Percentiles rank a stretch among this genome's conserved stretches.
Evolutionary conservation across 2,888 invertebrate species (phyloP).

Genomic region (Xestia sexstrigata): DNA sequence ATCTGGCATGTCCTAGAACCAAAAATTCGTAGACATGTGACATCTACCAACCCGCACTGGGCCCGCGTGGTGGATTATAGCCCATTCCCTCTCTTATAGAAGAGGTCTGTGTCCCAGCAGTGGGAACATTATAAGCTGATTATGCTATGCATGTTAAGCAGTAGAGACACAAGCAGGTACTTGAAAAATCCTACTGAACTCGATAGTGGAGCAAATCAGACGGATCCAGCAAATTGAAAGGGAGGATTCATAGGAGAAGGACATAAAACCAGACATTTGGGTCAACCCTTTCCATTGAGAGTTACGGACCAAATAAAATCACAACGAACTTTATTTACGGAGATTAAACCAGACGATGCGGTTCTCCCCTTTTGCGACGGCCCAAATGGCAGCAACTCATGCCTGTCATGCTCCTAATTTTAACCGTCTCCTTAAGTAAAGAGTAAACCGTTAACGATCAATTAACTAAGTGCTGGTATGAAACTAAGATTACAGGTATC

Average conservation of each 20-base stretch:
- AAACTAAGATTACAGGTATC: constrained; percentile 48
- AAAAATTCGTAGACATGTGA: too few species aligned
- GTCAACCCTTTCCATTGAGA: not conserved
- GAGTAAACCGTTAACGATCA: constrained; percentile 23
- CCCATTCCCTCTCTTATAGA: too few species aligned
- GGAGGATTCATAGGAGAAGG: not conserved
- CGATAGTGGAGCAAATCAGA: not conserved
- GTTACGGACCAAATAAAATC: not conserved
- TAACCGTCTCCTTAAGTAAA: not conserved
- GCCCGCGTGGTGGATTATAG: too few species aligned
- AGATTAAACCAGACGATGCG: not conserved
- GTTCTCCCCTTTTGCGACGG: not conserved
- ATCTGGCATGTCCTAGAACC: too few species aligned
- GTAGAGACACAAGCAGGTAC: not conserved
- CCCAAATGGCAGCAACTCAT: not conserved
- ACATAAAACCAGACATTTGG: not conserved
- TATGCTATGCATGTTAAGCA: not conserved
- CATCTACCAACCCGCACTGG: too few species aligned
- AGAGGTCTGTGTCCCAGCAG: too few species aligned
- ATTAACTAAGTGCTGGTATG: constrained; percentile 34
- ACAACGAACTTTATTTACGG: not conserved
- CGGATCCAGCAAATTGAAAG: not conserved
- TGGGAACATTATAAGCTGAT: too few species aligned
- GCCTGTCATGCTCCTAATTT: not conserved
- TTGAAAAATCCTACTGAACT: not conserved